A percentile compares a stretch with the other conserved stretches of the same genome.
These are phyloP conservation scores for Adoxophyes honmai DNA, from an alignment of 1,140 invertebrate genomes.

Conservation along the genomic window DNA sequence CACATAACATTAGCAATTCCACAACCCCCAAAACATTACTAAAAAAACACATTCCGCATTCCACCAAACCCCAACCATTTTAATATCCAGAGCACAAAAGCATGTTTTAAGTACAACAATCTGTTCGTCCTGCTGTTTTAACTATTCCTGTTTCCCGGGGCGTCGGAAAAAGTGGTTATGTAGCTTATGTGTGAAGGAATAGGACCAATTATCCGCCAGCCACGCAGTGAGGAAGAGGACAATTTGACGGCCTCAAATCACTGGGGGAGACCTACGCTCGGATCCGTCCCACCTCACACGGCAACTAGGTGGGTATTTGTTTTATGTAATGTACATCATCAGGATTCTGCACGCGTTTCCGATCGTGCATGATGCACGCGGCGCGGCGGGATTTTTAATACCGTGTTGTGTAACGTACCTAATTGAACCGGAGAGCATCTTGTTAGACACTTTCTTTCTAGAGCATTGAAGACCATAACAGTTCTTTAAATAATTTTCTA, in stretches of 20 bases:
- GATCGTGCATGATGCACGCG: too few relatives aligned
- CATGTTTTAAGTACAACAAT: constrained; percentile 27
- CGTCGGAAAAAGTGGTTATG: constrained; percentile 39
- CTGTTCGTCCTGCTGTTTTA: constrained; percentile 48
- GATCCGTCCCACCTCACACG: constrained; percentile 47
- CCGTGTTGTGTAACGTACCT: too few relatives aligned
- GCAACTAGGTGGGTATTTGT: constrained; percentile 36
- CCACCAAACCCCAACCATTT: not conserved
- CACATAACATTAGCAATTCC: too few relatives aligned
- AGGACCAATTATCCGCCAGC: constrained; percentile 53
- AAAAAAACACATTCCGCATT: not conserved
- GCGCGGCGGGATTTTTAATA: too few relatives aligned
- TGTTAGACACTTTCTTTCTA: too few relatives aligned
- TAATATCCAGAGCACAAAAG: constrained; percentile 15
- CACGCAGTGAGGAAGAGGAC: constrained; percentile 57
- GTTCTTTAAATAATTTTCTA: too few relatives aligned
- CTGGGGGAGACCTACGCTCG: constrained; percentile 60
- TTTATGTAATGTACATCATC: constrained; percentile 31
- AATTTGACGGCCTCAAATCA: constrained; percentile 75
- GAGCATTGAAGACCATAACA: too few relatives aligned
- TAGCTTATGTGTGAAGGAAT: constrained; percentile 47
- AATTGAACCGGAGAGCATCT: too few relatives aligned
- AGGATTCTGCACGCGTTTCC: too few relatives aligned
- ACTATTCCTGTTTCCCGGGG: constrained; percentile 49
- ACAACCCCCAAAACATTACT: too few relatives aligned